Base-by-base conservation (phyloP, 2,113 vertebrate genomes). In the Cyprinus carpio region DNA sequence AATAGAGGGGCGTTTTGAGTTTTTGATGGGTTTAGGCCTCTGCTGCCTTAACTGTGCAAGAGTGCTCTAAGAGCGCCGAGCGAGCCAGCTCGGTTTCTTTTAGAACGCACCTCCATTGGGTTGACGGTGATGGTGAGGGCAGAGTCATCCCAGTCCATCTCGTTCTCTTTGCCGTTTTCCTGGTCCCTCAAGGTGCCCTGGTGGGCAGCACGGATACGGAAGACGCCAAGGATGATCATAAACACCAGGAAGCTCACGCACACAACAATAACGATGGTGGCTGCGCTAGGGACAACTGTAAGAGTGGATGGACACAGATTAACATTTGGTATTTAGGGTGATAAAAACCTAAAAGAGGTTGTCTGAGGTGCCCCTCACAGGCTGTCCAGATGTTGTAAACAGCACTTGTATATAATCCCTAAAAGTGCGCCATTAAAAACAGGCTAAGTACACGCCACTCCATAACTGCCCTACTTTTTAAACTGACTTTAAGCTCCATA, bases 61-160 rank as follows among this genome's bases (percentile, higher is more conserved):
- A 46, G 43, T 46, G 10, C 11, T 46, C 1, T 46, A 46, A 46
- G 11, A 46, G 43, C 43, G 11, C 43, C 3, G 11, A 49, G n/a
- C 23, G n/a, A 54, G 1, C 15, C 0, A 43, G 72, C 31, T 23
- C 34, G n/a, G 69, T 56, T 40, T 20, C 31, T 40, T 46, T 46
- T 4, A 31, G 15, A 13, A 43, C 23, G 87, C 94, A 99, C 97
- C 97, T 99, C 98, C 98, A 99, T 99, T 86, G 98, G 98, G 93
- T 99, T 99, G 56, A 99, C 98, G 0, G 98, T 99, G 92, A 99
- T 99, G 91, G 98, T 99, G 86, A 99, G 84, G 4, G 98, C 98
- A 0, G 98, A 99, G 94, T 99, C 98, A 3, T 99, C 98, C 98
- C 98, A 99, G 89, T 99, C 98, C 98, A 99, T 99, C 93, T 99